Evolutionary conservation across 2,888 invertebrate genomes (phyloP).

Genomic region (Acanthoscelides obtectus): DNA sequence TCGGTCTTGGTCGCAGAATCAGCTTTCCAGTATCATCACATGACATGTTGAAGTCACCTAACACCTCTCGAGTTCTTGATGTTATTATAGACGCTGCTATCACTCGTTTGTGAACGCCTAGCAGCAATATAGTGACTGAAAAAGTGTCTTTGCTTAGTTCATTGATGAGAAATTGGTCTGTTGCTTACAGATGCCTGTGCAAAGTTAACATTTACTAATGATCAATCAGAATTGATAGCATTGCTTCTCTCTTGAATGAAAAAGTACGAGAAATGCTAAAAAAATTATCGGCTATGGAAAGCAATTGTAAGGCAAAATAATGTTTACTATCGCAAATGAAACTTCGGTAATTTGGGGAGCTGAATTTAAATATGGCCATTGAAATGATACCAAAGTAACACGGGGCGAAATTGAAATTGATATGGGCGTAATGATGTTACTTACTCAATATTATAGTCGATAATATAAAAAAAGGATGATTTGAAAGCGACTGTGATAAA

Average conservation of each 20-base stretch:
- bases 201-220: too few species aligned
- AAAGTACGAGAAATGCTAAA: too few species aligned
- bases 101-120: constrained; percentile 93
- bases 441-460: constrained; percentile 79
- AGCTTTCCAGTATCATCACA: constrained; percentile 96
- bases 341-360: too few species aligned
- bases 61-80: constrained; percentile 80
- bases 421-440: constrained; percentile 20
- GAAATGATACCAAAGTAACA: neutral
- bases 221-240: neutral
- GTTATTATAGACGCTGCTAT: constrained; percentile 96
- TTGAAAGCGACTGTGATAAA: constrained; percentile 84
- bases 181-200: too few species aligned
- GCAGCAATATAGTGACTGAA: constrained; percentile 80
- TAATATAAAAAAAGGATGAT: constrained; percentile 91
- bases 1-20: constrained; percentile 85
- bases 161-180: too few species aligned
- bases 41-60: constrained; percentile 96
- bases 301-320: too few species aligned
- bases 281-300: too few species aligned
- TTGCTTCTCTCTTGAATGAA: too few species aligned
- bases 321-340: too few species aligned
- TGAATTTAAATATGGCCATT: neutral
- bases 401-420: neutral
- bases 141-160: too few species aligned